phyloP scores from a whole-genome alignment of 92 coral and sea anemone species.

The Palythoa heliodiscus region DNA sequence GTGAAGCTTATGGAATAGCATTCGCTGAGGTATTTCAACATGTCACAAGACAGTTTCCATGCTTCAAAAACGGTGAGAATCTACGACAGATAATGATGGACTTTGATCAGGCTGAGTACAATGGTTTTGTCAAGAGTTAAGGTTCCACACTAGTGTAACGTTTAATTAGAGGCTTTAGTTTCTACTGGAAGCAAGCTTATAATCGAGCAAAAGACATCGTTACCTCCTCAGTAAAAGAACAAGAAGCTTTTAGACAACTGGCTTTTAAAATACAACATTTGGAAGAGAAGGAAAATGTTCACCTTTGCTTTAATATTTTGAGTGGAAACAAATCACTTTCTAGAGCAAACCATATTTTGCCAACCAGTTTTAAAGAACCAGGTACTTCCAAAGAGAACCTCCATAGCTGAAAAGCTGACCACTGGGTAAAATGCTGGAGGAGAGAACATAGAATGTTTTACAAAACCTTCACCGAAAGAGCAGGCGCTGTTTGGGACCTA shows the following conservation, averaged over 20 bases:
- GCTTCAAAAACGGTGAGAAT: neutral
- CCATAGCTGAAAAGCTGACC: neutral
- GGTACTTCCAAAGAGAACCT: neutral
- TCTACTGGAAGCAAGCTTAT: slow-evolving; percentile 49
- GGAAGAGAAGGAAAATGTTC: slow-evolving; percentile 17
- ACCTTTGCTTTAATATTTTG: slow-evolving; percentile 41
- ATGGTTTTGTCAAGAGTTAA: slow-evolving; percentile 23
- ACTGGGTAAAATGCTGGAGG: slow-evolving; percentile 65
- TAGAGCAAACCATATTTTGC: slow-evolving; percentile 27
- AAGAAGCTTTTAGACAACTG: neutral
- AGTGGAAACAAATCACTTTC: slow-evolving; percentile 35
- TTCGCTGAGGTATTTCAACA: slow-evolving; percentile 43
- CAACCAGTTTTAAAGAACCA: slow-evolving; percentile 9
- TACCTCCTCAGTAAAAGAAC: neutral
- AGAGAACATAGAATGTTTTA: slow-evolving; percentile 48
- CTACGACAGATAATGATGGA: slow-evolving; percentile 57
- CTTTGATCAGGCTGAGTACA: neutral
- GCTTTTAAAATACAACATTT: slow-evolving; percentile 7
- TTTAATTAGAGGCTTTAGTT: slow-evolving; percentile 49
- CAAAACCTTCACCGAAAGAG: slow-evolving; percentile 42
- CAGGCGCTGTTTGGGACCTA: slow-evolving; percentile 56
- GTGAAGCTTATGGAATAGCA: slow-evolving; percentile 58
- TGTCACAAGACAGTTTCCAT: slow-evolving; percentile 38
- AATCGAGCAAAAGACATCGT: slow-evolving; percentile 50
- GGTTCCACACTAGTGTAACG: slow-evolving; percentile 32